Evolutionary conservation across 2,797 vertebrate genomes (phyloP).

Genomic region (Epinephelus coioides): DNA sequence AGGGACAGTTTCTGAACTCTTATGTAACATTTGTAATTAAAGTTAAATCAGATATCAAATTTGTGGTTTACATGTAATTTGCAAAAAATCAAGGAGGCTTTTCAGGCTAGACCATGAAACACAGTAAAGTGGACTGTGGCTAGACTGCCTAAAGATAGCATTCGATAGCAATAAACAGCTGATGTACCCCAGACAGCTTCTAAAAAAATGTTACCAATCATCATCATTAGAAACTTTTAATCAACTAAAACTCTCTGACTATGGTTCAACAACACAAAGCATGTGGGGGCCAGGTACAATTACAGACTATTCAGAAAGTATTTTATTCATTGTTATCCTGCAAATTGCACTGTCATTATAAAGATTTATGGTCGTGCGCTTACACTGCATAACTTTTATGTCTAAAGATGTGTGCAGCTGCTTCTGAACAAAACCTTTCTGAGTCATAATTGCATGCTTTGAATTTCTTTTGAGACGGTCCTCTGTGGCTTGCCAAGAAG

Average conservation of each 20-base stretch:
- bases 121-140: not conserved
- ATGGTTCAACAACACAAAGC: constrained; percentile 1
- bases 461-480: not conserved
- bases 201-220: not conserved
- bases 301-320: constrained; percentile 14
- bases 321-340: constrained; percentile 20
- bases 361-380: constrained; percentile 8
- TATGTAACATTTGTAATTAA: not conserved
- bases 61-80: not conserved
- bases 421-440: constrained; percentile 5
- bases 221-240: constrained; percentile 6
- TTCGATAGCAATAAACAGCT: constrained; percentile 7
- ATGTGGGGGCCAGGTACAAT: constrained; percentile 14
- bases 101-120: not conserved
- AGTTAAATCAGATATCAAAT: not conserved
- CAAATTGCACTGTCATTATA: constrained; percentile 16
- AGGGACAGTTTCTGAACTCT: not conserved
- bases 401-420: constrained; percentile 10
- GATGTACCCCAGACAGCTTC: constrained; percentile 2
- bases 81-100: not conserved
- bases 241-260: constrained; percentile 6
- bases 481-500: not conserved
- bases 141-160: not conserved
- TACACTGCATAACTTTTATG: constrained; percentile 1
- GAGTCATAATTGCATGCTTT: constrained; percentile 12